Evolutionary conservation across 2,113 vertebrate species (phyloP), one percentile per base, ranked within the genome.

Genomic region (Pimephales promelas): DNA sequence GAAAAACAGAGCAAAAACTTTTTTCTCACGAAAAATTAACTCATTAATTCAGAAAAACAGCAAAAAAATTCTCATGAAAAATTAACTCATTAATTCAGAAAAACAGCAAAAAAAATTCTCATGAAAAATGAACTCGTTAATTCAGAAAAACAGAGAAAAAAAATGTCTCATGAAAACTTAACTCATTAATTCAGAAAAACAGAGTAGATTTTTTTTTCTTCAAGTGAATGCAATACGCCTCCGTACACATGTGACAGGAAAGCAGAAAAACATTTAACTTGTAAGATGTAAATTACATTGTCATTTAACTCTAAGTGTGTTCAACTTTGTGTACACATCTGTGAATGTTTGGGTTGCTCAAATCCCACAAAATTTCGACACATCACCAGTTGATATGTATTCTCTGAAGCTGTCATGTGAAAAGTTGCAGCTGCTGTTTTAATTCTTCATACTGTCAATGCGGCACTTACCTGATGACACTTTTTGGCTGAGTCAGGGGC

Each of bases 391-490:
- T 74, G 14, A 20, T 18, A 47, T n/a, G 47, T 47, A 43, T 72
- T 26, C 43, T 64, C 28, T 34, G 28, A 64, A 68, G 64, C 64
- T 20, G 14, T 0, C 16, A 20, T 49, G 45, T 52, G n/a, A 31
- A 49, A 74, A 52, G 13, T 28, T 74, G 45, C 47, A 74, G 72
- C 16, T 49, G 72, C 26, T 31, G 47, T 74, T 52, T 26, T 0
- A 31, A 52, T 52, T 74, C 45, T 52, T 74, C 13, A 24, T 74
- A 31, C 22, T 52, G 45, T 74, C 24, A 28, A 20, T 26, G 0
- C 72, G 31, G 45, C 26, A 20, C 9, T 74, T 49, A 74, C 47
- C 47, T 74, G 72, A 74, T 52, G 72, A 74, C 72, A 74, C 22
- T 74, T 74, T 74, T 52, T 74, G 72, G 72, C 72, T 49, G 71